Evolutionary conservation across 2,888 invertebrate species (phyloP), one percentile per base, ranked within the genome.

Genomic region (Acrobasis consociella): DNA sequence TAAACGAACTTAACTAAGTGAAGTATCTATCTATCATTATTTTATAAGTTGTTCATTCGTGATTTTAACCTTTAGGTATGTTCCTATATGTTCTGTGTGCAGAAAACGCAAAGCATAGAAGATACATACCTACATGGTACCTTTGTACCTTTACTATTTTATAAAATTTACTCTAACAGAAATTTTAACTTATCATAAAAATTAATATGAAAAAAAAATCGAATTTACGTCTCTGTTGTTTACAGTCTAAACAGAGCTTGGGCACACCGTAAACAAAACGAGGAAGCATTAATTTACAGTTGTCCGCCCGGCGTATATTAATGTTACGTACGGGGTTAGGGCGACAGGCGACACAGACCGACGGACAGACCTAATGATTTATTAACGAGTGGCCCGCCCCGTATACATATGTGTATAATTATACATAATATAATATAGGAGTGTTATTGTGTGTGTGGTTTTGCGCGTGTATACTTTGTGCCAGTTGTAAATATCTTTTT

Each of bases 351-450:
- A 39, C 59, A 53, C 63, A 63, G 56, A 56, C 56, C 51, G 58
- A 63, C 63, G 58, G 62, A 62, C 67, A 51, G 63, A 49, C 65
- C 60, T 67, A 67, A 65, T 67, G 65, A 67, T 67, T 67, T 67
- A 65, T 67, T 67, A 67, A 65, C 56, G 60, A 64, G 62, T 55
- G n/a, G 49, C 60, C 60, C 61, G 60, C 59, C 17, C 16, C 46
- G 22, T 61, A 13, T 56, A 31, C 58, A 13, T 58, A 50, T 52
- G 49, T 66, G 63, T 55, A 62, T 60, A 64, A 65, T 62, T 67
- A 65, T 38, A 37, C 22, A 22, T 22, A 49, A 53, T 55, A 46
- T 58, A 13, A 22, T 38, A 15, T 53, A 53, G 5, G n/a, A 42
- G 5, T 3, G 2, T 3, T 5, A 22, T 2, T 5, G 46, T 2